Evolutionary conservation across 37 sponge, comb jelly and placozoan species (phyloP).

Genomic region (Hexactinellida sp.): DNA sequence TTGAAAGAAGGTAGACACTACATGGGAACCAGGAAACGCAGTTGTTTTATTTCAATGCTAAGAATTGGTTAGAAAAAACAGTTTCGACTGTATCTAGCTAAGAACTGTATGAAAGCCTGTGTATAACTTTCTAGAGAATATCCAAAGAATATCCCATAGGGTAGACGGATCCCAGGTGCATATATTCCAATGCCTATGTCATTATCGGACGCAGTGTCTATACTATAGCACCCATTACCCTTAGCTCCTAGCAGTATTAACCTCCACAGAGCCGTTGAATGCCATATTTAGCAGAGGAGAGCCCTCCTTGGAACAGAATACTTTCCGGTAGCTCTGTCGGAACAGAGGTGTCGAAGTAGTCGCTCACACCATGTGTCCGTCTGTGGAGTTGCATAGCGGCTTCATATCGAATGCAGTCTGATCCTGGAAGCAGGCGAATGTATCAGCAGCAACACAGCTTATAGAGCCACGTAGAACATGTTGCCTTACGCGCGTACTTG

Average conservation of each 20-base stretch:
- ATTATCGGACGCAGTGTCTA: slow-evolving; percentile 83
- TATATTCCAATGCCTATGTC: slow-evolving; percentile 91
- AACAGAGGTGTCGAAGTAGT: slow-evolving; percentile 88
- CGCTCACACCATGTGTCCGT: slow-evolving; percentile 96
- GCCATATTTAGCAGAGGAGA: slow-evolving; percentile 79
- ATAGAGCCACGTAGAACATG: too few species aligned
- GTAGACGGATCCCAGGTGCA: slow-evolving; percentile 73
- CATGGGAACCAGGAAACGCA: too few species aligned
- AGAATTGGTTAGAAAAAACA: too few species aligned
- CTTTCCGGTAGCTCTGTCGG: slow-evolving; percentile 94
- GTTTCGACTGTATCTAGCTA: slow-evolving; percentile 89
- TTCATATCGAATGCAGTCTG: slow-evolving; percentile 96
- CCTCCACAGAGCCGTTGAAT: slow-evolving; percentile 82
- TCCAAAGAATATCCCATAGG: slow-evolving; percentile 58
- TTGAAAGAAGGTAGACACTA: too few species aligned
- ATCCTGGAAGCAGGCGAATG: slow-evolving; percentile 82
- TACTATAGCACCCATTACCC: slow-evolving; percentile 72
- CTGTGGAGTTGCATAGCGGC: slow-evolving; percentile 65
- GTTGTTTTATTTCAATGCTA: too few species aligned
- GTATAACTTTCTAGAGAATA: background rate
- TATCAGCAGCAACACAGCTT: slow-evolving; percentile 77
- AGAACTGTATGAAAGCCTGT: slow-evolving; percentile 75
- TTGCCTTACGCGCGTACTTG: slow-evolving; percentile 74
- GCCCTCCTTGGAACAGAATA: slow-evolving; percentile 75
- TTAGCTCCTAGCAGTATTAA: slow-evolving; percentile 88